phyloP scores from a whole-genome alignment of 1,140 invertebrate species.

The Aphaenogaster rudis region DNA sequence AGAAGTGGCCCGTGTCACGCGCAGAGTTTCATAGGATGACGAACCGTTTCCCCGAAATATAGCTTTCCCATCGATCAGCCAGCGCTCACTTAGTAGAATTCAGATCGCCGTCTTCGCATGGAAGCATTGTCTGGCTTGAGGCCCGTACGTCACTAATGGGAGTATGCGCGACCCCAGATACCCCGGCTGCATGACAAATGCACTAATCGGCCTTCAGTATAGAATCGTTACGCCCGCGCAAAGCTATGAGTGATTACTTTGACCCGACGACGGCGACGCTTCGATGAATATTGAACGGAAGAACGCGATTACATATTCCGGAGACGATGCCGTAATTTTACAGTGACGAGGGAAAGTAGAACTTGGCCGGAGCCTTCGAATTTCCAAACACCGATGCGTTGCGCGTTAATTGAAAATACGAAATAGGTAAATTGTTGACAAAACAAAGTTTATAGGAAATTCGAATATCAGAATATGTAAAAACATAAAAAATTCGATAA shows the following conservation, averaged over 20 bases:
- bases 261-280: conserved; percentile 52
- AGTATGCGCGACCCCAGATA: conserved; percentile 70
- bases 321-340: conserved; percentile 48
- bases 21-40: conserved; percentile 73
- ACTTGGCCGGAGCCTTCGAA: neutral
- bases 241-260: conserved; percentile 75
- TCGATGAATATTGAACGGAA: conserved; percentile 75
- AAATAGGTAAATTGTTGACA: conserved; percentile 24
- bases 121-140: conserved; percentile 66
- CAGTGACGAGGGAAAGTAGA: conserved; percentile 45
- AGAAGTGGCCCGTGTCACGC: conserved; percentile 68
- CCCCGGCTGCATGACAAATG: conserved; percentile 78
- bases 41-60: conserved; percentile 75
- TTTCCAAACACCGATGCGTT: neutral
- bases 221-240: conserved; percentile 71
- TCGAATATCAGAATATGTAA: neutral
- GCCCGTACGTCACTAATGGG: conserved; percentile 72
- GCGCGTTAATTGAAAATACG: conserved; percentile 23
- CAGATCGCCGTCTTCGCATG: conserved; percentile 66
- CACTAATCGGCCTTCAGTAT: conserved; percentile 77
- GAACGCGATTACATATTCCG: conserved; percentile 72
- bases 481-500: neutral
- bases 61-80: conserved; percentile 75
- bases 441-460: neutral
- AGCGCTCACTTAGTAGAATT: conserved; percentile 69